Conservation (phyloP, 2,113 vertebrate genomes). For the Hydropotes inermis region DNA sequence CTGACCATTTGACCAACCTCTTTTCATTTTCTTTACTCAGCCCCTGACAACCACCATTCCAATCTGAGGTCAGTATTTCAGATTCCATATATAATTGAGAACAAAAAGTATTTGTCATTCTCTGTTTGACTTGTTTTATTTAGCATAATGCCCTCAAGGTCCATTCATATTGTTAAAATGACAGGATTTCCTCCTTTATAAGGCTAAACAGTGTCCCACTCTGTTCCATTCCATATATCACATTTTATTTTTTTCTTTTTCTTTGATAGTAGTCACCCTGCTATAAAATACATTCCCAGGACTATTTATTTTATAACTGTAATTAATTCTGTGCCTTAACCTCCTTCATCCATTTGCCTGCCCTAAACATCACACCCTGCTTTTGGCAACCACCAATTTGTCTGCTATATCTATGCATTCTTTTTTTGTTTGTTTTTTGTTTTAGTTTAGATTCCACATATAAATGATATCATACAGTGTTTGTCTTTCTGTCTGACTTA, state of each 20-base stretch:
- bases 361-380: not conserved
- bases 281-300: not conserved
- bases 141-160: not conserved
- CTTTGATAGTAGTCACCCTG: not conserved
- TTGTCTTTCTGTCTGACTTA: not conserved
- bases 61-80: not conserved
- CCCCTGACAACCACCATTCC: not conserved
- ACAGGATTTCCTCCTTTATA: not conserved
- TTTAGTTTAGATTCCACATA: not conserved
- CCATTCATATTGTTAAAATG: not conserved
- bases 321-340: not conserved
- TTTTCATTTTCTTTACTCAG: not conserved
- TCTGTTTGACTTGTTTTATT: not conserved
- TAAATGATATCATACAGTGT: not conserved
- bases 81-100: not conserved
- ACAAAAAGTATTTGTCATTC: not conserved
- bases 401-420: rapidly evolving
- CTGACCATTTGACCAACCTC: not conserved
- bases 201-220: not conserved
- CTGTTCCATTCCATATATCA: not conserved
- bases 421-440: not conserved
- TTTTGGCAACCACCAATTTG: not conserved
- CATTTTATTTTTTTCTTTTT: not conserved
- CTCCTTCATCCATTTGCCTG: not conserved
- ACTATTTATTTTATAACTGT: not conserved